These are phyloP conservation scores for Colletes latitarsis DNA, from an alignment of 1,140 invertebrate species.

Conservation along the genomic window DNA sequence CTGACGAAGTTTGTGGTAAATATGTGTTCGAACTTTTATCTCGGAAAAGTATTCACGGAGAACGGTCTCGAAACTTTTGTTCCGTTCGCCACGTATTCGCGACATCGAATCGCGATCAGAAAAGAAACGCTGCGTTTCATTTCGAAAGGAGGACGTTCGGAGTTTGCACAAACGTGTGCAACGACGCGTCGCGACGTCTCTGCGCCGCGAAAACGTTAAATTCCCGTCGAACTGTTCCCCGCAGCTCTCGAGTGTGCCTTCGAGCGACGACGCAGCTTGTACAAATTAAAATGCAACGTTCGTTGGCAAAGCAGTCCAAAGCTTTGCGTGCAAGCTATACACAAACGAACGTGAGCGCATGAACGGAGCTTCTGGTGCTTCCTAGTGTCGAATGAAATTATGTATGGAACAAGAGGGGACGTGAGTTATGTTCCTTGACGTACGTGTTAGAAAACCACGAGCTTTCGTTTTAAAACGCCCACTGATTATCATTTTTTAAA, in stretches of 20 bases:
- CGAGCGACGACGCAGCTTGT: background rate
- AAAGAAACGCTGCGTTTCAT: background rate
- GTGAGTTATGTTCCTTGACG: background rate
- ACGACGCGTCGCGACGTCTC: background rate
- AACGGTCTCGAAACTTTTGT: background rate
- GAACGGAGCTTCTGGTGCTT: background rate
- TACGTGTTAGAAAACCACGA: background rate
- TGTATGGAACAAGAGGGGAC: slow-evolving; percentile 2
- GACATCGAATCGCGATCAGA: background rate
- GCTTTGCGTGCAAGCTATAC: slow-evolving; percentile 6
- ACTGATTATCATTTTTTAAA: too few species aligned
- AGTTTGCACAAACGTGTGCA: background rate
- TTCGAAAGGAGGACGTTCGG: background rate
- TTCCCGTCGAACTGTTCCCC: background rate
- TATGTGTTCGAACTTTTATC: background rate
- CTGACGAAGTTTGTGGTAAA: too few species aligned
- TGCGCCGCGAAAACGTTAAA: slow-evolving; percentile 14
- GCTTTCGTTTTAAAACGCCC: background rate
- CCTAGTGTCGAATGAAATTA: slow-evolving; percentile 22
- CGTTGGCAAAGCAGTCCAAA: slow-evolving; percentile 22
- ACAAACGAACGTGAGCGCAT: background rate
- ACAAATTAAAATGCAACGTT: slow-evolving; percentile 40
- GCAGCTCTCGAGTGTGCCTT: background rate
- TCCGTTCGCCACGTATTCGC: background rate
- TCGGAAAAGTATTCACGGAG: background rate